These are phyloP conservation scores for Netelia fuscicornis DNA, from an alignment of 2,888 invertebrate genomes.

Conservation along the genomic window DNA sequence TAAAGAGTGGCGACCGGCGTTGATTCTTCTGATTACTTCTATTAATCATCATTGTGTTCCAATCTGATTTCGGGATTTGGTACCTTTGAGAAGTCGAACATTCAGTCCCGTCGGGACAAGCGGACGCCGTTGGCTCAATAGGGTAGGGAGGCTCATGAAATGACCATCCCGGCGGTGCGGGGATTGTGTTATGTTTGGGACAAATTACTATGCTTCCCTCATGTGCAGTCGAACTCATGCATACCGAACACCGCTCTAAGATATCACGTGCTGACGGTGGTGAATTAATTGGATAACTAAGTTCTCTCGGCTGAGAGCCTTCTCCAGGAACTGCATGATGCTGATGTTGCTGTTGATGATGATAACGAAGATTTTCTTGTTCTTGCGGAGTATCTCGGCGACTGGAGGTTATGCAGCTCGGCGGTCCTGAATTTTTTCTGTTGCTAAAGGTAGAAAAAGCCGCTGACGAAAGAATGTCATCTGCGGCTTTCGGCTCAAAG, in stretches of 20 bases:
- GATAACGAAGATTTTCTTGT: constrained; percentile 71
- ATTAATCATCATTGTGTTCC: constrained; percentile 27
- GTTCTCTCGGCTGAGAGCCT: constrained; percentile 65
- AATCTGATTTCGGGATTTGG: constrained; percentile 77
- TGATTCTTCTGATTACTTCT: constrained; percentile 15
- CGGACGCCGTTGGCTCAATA: constrained; percentile 64
- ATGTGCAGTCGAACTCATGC: constrained; percentile 74
- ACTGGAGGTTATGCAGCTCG: constrained; percentile 70
- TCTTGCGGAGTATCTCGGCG: constrained; percentile 56
- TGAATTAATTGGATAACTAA: constrained; percentile 56
- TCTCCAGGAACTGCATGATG: constrained; percentile 67
- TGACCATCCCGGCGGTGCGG: constrained; percentile 83
- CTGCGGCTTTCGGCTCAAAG: constrained; percentile 85
- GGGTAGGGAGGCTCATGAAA: constrained; percentile 75
- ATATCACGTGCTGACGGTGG: constrained; percentile 63
- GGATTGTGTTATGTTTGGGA: constrained; percentile 79
- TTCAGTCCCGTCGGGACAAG: constrained; percentile 74
- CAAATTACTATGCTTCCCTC: constrained; percentile 75
- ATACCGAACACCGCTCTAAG: constrained; percentile 77
- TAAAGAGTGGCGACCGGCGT: constrained; percentile 53
- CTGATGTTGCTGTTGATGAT: constrained; percentile 69
- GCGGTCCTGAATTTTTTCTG: constrained; percentile 71
- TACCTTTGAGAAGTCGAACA: constrained; percentile 78
- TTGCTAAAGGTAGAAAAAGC: constrained; percentile 87
- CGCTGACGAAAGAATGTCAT: constrained; percentile 78